Evolutionary conservation across 35 echinoderm and acorn worm species (phyloP).

Genomic region (Hemicentrotus pulcherrimus): DNA sequence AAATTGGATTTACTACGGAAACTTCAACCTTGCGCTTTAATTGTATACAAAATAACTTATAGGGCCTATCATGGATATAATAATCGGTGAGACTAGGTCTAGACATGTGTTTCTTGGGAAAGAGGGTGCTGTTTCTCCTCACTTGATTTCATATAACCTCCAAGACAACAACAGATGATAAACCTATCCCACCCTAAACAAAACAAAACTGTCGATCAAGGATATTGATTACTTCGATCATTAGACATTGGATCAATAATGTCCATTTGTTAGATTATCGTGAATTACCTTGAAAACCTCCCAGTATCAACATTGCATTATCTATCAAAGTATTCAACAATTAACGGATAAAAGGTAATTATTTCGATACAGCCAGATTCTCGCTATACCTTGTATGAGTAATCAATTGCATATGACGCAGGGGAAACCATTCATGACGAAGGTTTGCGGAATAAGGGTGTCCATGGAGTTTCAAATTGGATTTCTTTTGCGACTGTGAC

Average conservation of each 20-base stretch:
- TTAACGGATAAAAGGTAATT: not conserved
- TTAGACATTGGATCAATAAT: not conserved
- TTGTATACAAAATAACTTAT: no score
- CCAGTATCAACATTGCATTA: not conserved
- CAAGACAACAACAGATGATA: not conserved
- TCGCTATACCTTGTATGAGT: not conserved
- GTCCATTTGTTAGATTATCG: not conserved
- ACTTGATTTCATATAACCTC: not conserved
- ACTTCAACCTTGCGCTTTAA: no score
- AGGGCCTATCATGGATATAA: no score
- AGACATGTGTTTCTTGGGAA: not conserved
- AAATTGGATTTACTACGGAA: no score
- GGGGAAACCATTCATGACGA: not conserved
- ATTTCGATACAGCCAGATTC: not conserved
- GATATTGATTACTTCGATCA: not conserved
- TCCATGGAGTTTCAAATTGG: not conserved
- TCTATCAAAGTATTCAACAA: not conserved
- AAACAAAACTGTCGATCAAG: not conserved
- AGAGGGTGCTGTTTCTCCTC: not conserved
- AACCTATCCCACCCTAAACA: not conserved
- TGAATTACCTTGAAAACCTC: not conserved
- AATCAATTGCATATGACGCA: not conserved
- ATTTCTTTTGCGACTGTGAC: not conserved
- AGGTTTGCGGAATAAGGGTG: not conserved
- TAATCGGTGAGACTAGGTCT: not conserved